These are phyloP conservation scores for Beroe forskalii DNA, from an alignment of 37 sponge, comb jelly and placozoan genomes.

Conservation along the genomic window DNA sequence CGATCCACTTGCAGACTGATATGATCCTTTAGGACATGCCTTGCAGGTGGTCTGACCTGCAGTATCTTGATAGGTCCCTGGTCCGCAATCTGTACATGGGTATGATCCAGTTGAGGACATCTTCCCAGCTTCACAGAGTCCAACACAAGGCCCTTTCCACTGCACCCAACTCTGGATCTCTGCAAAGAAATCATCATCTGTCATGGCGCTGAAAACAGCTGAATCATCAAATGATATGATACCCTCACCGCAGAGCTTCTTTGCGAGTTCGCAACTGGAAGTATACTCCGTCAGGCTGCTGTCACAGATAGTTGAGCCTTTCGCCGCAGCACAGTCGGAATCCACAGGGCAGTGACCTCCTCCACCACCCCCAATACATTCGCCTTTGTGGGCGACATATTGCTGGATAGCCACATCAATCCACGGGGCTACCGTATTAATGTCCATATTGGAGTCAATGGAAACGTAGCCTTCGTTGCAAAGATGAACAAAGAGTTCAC, in stretches of 20 bases:
- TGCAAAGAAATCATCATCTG: conserved; percentile 5
- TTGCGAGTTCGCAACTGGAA: conserved; percentile 13
- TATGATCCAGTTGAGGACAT: neutral
- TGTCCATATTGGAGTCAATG: neutral
- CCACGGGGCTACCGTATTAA: neutral
- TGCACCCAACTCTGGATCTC: neutral
- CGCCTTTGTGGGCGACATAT: neutral
- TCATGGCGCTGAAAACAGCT: neutral
- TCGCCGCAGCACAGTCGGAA: neutral
- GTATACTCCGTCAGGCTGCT: conserved; percentile 16
- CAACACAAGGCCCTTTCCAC: conserved; percentile 44
- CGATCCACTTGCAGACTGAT: neutral
- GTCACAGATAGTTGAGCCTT: neutral
- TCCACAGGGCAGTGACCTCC: conserved; percentile 14
- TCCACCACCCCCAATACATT: conserved; percentile 18
- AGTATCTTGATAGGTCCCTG: neutral
- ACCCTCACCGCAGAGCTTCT: neutral
- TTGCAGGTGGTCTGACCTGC: neutral
- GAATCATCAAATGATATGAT: conserved; percentile 10
- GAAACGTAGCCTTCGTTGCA: neutral
- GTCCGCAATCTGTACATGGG: conserved; percentile 11
- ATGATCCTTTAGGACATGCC: conserved; percentile 18
- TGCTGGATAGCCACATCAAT: neutral
- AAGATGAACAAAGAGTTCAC: conserved; percentile 42
- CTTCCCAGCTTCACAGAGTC: conserved; percentile 27